These are phyloP conservation scores for Calyptommatus sinebrachiatus DNA, from an alignment of 2,113 vertebrate species.

Conservation along the genomic window DNA sequence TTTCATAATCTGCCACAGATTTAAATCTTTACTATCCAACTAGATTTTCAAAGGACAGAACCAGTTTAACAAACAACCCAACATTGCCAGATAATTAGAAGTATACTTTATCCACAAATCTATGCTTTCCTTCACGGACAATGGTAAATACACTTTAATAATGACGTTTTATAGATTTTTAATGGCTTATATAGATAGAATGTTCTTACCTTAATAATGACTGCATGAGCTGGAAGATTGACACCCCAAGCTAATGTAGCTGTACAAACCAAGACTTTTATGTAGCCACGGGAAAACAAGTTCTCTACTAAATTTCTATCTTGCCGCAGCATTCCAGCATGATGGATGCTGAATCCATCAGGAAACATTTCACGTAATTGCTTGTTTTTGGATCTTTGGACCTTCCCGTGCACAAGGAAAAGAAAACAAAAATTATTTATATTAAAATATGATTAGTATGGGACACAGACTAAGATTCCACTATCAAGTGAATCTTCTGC, in stretches of 20 bases:
- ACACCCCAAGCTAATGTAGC: slow-evolving; percentile 98
- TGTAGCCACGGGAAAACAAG: slow-evolving; percentile 90
- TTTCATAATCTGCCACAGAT: slow-evolving; percentile 72
- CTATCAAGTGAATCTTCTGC: too few relatives aligned
- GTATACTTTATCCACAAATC: slow-evolving; percentile 22
- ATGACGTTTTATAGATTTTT: slow-evolving; percentile 32
- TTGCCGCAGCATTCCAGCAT: slow-evolving; percentile 92
- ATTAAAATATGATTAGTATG: neutral
- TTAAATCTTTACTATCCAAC: slow-evolving; percentile 74
- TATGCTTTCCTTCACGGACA: slow-evolving; percentile 4
- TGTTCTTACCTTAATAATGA: slow-evolving; percentile 93
- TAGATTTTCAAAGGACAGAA: slow-evolving; percentile 61
- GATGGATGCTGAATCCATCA: slow-evolving; percentile 96
- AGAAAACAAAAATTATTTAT: slow-evolving; percentile 2
- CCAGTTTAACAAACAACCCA: slow-evolving; percentile 65
- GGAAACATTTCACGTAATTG: slow-evolving; percentile 95
- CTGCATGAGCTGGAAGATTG: slow-evolving; percentile 98
- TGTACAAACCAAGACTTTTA: slow-evolving; percentile 94
- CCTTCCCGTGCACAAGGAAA: slow-evolving; percentile 67
- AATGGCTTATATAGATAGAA: slow-evolving; percentile 43
- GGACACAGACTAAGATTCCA: too few relatives aligned
- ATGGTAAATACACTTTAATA: slow-evolving; percentile 48
- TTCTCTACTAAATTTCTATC: slow-evolving; percentile 93
- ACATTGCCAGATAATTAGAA: slow-evolving; percentile 64
- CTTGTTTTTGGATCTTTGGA: slow-evolving; percentile 96